phyloP scores from a whole-genome alignment of 35 echinoderm and acorn worm genomes.

The Amphiura filiformis region DNA sequence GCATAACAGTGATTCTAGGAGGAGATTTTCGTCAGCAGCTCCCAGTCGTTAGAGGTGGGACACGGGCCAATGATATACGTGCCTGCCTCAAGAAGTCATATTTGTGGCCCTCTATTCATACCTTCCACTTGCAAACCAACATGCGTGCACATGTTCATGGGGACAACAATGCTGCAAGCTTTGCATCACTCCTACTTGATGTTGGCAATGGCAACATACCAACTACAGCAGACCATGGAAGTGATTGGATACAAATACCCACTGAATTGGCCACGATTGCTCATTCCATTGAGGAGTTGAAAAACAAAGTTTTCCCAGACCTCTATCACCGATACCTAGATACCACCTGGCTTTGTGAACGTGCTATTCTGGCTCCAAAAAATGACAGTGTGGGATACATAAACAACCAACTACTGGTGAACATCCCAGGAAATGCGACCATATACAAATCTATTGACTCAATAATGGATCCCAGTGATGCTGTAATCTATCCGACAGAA shows the following conservation, averaged over 20 bases:
- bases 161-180: no score
- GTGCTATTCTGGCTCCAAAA: not conserved
- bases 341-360: not conserved
- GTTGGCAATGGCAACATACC: no score
- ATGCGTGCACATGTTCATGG: no score
- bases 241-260: no score
- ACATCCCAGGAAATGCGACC: not conserved
- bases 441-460: not conserved
- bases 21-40: conserved; percentile 18
- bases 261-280: no score
- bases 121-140: no score
- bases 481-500: not conserved
- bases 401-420: not conserved
- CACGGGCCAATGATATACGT: conserved; percentile 11
- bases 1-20: not conserved
- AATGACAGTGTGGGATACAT: not conserved
- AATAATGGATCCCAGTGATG: not conserved
- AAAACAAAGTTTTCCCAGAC: not conserved
- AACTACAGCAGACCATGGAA: no score
- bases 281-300: not conserved
- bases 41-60: not conserved
- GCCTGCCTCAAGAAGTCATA: not conserved
- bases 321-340: not conserved
- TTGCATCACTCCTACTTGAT: no score
- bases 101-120: not conserved